Base-by-base conservation (phyloP, 2,888 invertebrate species). In the Cryptus viduatorius region DNA sequence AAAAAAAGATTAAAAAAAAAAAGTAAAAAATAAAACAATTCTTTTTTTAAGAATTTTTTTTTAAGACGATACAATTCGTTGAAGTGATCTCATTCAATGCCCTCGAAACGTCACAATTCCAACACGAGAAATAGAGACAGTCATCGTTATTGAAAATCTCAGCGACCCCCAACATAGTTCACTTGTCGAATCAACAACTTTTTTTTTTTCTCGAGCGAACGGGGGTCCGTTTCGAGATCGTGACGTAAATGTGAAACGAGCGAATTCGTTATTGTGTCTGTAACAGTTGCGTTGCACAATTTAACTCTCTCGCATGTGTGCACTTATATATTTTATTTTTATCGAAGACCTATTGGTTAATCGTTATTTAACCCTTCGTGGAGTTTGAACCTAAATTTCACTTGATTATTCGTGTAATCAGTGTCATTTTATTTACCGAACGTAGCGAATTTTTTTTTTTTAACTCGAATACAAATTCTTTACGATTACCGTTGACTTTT, bases 121-220 rank as follows among this genome's bases (percentile, higher is more conserved):
- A 29, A 61, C 14, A n/a, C 29, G 31, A 31, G 29, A 31, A 29
- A 31, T 31, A 10, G 14, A 8, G 24, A 12, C 4, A 61, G 29
- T 56, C 56, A 44, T 24, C 24, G 44, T 42, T 59, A 37, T 69
- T 72, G 59, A 44, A 59, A 42, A 59, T 44, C n/a, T 19, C 44
- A 5, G 56, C 56, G 56, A 48, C 50, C 71, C 72, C 56, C 56
- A 72, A 56, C 72, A 7, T 44, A 72, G 72, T 24, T 56, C 56
- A 56, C 37, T 59, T 42, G 56, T 14, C 16, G 56, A 56, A 48
- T 56, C 31, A 72, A 72, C 56, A 44, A 7, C 44, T 72, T 59
- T 71, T 56, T 44, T 19, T 50, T 29, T 4, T 69, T 69, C 16
- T 42, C 16, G 16, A 29, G 68, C n/a, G 68, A 24, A 14, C 48